Conservation (phyloP, 2,888 invertebrate genomes). For the Hylaea fasciaria region DNA sequence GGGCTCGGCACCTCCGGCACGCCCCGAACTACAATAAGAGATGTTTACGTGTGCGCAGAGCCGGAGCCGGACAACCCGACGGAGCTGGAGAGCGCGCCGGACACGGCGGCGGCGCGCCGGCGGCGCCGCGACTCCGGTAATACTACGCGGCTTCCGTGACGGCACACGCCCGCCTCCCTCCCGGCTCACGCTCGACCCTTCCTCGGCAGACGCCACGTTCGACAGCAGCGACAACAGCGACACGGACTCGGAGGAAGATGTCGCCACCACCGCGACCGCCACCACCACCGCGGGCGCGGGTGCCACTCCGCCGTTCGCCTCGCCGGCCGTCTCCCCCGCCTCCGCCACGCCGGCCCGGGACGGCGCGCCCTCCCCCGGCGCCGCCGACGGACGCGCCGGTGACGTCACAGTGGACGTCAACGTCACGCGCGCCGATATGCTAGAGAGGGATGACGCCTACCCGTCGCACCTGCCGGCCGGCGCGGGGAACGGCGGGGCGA, state of each 20-base stretch:
- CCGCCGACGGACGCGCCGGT: constrained; percentile 1
- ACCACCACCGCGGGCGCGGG: constrained; percentile 22
- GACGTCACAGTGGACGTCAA: constrained; percentile 4
- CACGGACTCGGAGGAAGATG: constrained; percentile 59
- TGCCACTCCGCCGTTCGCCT: constrained; percentile 11
- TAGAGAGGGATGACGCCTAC: background rate
- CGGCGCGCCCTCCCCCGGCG: constrained; percentile 8
- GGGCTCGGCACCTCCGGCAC: background rate
- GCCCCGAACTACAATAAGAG: too few relatives aligned
- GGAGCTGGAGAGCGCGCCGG: constrained; percentile 39
- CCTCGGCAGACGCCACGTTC: constrained; percentile 59
- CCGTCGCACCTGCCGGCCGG: background rate
- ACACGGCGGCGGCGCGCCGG: constrained; percentile 38
- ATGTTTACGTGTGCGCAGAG: constrained; percentile 35
- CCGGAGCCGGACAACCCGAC: constrained; percentile 33
- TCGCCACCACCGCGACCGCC: constrained; percentile 27
- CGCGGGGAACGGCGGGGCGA: constrained; percentile 37
- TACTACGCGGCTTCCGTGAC: constrained; percentile 3
- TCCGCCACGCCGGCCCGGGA: constrained; percentile 42
- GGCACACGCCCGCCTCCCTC: constrained; percentile 3
- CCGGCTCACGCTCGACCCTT: background rate
- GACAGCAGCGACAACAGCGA: constrained; percentile 77
- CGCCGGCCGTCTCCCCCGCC: constrained; percentile 22
- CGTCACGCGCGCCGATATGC: constrained; percentile 11
- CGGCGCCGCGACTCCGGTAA: constrained; percentile 60